Evolutionary conservation across 2,888 invertebrate genomes (phyloP), one percentile per base, ranked within the genome.

Genomic region (Coecobrya sp.): DNA sequence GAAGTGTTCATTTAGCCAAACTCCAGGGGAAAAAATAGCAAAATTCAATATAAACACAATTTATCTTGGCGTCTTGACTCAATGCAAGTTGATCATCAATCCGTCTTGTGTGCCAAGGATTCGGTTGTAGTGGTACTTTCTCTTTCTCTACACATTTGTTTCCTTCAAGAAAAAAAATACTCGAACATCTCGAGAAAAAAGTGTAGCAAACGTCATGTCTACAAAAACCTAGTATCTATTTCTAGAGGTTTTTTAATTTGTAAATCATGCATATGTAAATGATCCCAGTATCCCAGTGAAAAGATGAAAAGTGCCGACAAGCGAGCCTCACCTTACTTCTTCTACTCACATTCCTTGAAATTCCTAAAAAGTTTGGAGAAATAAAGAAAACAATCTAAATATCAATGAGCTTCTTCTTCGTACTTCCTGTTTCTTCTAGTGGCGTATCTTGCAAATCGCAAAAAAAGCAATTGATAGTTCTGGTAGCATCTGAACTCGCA

Each of bases 361-460:
- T 68, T 68, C 13, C 16, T 27, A 30, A 13, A 68, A 30, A 16
- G 2, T 30, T 11, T 1, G n/a, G 1, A 27, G n/a, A 30, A 16
- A 30, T 30, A 30, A 68, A 68, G 68, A 68, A 68, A 68, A 13
- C 25, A 68, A 68, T 68, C 16, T 68, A n/a, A 68, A 68, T 68
- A 68, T 68, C 68, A 68, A 68, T 68, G 68, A 11, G 36, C 36
- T 36, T 36, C 36, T 36, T 36, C 7, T 36, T 30, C 68, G 13
- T 30, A 68, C 68, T 68, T 68, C 30, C 65, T 65, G 65, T 65
- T 27, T 65, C 65, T 11, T 65, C 1, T 65, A n/a, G n/a, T n/a
- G 0, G n/a, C 25, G 2, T 16, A 25, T 16, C 30, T 16, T 30
- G 68, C 16, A 30, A 68, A 68, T 68, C 25, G 30, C 22, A n/a